Base-by-base conservation (phyloP, 2,888 invertebrate genomes). In the Callosobruchus maculatus region DNA sequence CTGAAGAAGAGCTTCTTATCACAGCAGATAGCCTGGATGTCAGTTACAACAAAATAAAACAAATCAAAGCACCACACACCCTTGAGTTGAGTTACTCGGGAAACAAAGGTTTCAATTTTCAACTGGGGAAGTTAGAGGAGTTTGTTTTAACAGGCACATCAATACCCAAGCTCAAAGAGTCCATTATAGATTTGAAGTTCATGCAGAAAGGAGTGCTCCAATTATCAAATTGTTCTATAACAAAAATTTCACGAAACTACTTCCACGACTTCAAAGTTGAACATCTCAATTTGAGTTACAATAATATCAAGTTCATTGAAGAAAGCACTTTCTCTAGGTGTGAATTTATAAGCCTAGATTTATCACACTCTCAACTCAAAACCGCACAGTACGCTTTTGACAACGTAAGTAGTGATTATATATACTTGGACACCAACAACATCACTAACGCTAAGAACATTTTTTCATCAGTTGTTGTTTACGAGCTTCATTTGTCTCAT, bases 211-310 rank as follows among this genome's bases (percentile, higher is more conserved):
- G 18, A 0, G 68, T 18, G 18, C 68, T 76, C 22, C 73, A 76
- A 26, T 67, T 76, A 13, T 76, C 74, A 26, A 74, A 76, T 69
- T 73, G 73, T 4, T 76, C 74, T 9, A 72, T 76, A 18, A 66
- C 20, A n/a, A 71, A 74, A 31, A 74, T 73, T 21, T 21, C 73
- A 20, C 31, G 68, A 18, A 21, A 71, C 21, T 73, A 71, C 21
- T 76, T 76, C 21, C 13, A 31, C 30, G 20, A 71, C 20, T n/a
- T 74, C 9, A 0, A 66, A 0, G 9, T 71, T 9, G 21, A 20
- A 7, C 13, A 31, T 18, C 21, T 76, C 31, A 71, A 76, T 73
- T 71, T 76, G 30, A 76, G 74, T 67, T 20, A 22, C 20, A 74
- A 76, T n/a, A 67, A 73, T 22, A 31, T 76, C 49, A 49, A 49